These are phyloP conservation scores for Dynastes tityus DNA, from an alignment of 2,888 invertebrate genomes.

Conservation along the genomic window DNA sequence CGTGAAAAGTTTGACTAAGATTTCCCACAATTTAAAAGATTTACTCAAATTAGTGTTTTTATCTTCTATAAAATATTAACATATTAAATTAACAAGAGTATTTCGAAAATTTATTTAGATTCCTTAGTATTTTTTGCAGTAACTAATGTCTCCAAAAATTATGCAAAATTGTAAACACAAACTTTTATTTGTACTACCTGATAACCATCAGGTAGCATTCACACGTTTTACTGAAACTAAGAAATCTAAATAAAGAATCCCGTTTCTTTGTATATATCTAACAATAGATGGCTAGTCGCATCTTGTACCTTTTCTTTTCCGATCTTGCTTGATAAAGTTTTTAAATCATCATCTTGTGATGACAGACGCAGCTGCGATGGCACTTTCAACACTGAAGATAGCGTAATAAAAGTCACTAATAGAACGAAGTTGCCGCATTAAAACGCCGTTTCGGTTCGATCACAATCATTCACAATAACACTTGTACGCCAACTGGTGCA, in stretches of 20 bases:
- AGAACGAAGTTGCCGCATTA: constrained; percentile 27
- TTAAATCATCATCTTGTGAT: constrained; percentile 25
- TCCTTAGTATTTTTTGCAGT: too few relatives aligned
- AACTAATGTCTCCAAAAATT: too few relatives aligned
- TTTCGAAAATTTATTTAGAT: too few relatives aligned
- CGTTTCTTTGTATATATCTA: constrained; percentile 10
- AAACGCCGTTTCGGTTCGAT: constrained; percentile 25
- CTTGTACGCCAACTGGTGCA: constrained; percentile 37
- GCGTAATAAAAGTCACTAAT: constrained; percentile 19
- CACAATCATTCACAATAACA: constrained; percentile 45
- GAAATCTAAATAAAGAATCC: constrained; percentile 31
- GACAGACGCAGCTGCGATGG: background rate
- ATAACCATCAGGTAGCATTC: background rate
- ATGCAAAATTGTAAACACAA: too few relatives aligned
- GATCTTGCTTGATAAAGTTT: background rate
- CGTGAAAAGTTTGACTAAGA: too few relatives aligned
- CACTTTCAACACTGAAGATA: constrained; percentile 10
- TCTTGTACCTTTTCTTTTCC: constrained; percentile 2
- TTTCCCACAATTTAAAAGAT: too few relatives aligned
- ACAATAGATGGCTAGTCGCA: constrained; percentile 22
- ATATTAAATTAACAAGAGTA: too few relatives aligned
- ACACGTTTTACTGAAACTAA: background rate
- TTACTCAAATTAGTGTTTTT: too few relatives aligned
- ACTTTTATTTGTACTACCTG: background rate
- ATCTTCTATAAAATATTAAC: too few relatives aligned